Evolutionary conservation across 1,140 invertebrate species (phyloP), one percentile per base, ranked within the genome.

Genomic region (Drosophila bocki): DNA sequence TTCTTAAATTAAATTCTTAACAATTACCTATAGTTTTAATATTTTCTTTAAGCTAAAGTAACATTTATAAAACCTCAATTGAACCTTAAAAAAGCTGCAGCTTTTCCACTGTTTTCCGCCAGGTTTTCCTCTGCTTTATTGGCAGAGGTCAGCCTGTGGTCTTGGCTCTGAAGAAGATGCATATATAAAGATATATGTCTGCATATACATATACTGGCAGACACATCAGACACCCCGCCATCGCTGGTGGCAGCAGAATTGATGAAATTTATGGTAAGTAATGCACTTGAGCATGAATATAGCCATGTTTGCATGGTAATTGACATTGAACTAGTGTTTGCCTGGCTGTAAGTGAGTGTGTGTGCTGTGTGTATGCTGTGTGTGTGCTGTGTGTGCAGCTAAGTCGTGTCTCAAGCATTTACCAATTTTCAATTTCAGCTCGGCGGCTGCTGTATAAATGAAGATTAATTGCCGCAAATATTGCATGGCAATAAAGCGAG

Each of bases 271-370:
- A 79, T 82, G 83, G 71, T 68, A 87, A 80, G 78, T 79, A 70
- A 87, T 82, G 71, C 69, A 75, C 82, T 78, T 78, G 69, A 64
- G 44, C 57, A 67, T 59, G 35, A 65, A 63, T 37, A 77, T 50
- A 61, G 51, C 51, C 67, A 39, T 87, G 71, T 76, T 87, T 82
- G 80, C 83, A 60, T 67, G 65, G 41, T 65, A 83, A 83, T 88
- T 87, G 83, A 87, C 83, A 87, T 87, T 87, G 83, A 87, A 87
- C 84, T 67, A 80, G 80, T 75, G 61, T 60, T 42, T 57, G 75
- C 42, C n/a, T 0, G 15, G 26, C 1, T 29, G 15, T 26, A 13
- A 26, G 1, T 26, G 45, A 8, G 45, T 11, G 44, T 22, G 44
- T 29, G 15, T 3, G 48, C 3, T 26, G 26, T 29, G 22, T 22